Conservation (phyloP, 2,797 vertebrate species). For the Acrocephalus scirpaceus region DNA sequence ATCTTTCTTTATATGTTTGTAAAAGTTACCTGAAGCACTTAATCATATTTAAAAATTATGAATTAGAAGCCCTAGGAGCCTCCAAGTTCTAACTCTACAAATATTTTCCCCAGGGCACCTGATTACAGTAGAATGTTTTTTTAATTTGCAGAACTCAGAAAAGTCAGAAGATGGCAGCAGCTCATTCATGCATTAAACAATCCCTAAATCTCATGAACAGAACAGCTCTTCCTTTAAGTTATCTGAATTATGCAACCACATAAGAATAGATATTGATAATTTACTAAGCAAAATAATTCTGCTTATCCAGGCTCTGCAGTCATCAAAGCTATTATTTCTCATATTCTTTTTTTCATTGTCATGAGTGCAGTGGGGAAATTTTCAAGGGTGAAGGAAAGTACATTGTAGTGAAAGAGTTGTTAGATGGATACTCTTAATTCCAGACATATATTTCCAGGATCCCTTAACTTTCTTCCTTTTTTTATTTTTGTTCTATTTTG, state of each 20-base stretch:
- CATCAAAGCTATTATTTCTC: background rate
- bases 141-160: constrained; percentile 72
- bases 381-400: background rate
- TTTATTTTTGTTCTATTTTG: background rate
- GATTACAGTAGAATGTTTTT: constrained; percentile 42
- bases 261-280: constrained; percentile 35
- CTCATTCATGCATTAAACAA: constrained; percentile 67
- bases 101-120: constrained; percentile 27
- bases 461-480: background rate
- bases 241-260: constrained; percentile 33
- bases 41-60: background rate
- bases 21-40: background rate
- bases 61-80: background rate
- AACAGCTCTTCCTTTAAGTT: constrained; percentile 48
- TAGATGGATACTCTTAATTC: background rate
- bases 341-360: background rate
- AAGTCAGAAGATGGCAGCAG: constrained; percentile 75
- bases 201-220: constrained; percentile 31
- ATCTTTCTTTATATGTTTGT: background rate
- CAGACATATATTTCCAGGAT: background rate
- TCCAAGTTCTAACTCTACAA: constrained; percentile 7
- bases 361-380: background rate
- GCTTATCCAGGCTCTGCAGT: background rate
- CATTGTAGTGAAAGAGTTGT: background rate
- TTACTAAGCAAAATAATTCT: constrained; percentile 26